Evolutionary conservation across 2,797 vertebrate genomes (phyloP).

Genomic region (Enteromius thamalakanensis): DNA sequence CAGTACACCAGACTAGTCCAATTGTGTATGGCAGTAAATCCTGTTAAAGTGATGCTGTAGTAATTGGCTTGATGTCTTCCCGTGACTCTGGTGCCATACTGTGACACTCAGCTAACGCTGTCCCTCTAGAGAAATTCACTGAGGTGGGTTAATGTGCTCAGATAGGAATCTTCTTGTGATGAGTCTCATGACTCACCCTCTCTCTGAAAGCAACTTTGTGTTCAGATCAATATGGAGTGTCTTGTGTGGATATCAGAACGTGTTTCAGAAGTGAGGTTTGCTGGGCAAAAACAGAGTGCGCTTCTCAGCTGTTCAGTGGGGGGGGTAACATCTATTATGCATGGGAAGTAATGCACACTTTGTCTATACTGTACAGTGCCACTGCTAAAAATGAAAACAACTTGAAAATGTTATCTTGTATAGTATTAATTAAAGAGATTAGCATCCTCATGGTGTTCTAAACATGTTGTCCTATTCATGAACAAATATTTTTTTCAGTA

Average conservation of each 20-base stretch:
- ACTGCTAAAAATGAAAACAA: constrained; percentile 67
- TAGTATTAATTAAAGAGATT: constrained; percentile 63
- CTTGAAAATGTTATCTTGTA: constrained; percentile 50
- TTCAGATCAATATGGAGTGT: background rate
- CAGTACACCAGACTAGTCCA: background rate
- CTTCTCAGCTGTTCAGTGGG: constrained; percentile 53
- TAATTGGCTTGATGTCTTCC: constrained; percentile 30
- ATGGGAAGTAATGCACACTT: constrained; percentile 75
- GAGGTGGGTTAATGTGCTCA: constrained; percentile 18
- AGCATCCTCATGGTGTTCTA: background rate
- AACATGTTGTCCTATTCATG: background rate
- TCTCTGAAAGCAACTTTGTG: background rate
- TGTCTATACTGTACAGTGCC: constrained; percentile 62
- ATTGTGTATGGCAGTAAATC: constrained; percentile 15
- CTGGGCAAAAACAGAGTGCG: constrained; percentile 44
- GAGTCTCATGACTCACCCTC: background rate
- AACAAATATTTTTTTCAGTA: background rate
- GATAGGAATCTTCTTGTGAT: background rate
- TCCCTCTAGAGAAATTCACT: constrained; percentile 9
- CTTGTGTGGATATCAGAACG: constrained; percentile 14
- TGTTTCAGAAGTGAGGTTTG: constrained; percentile 21
- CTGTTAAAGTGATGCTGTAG: constrained; percentile 25
- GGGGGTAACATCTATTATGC: constrained; percentile 73
- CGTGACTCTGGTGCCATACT: constrained; percentile 19
- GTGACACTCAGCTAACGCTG: background rate